phyloP scores from a whole-genome alignment of 2,113 vertebrate genomes.

The Leucopternis melanops region DNA sequence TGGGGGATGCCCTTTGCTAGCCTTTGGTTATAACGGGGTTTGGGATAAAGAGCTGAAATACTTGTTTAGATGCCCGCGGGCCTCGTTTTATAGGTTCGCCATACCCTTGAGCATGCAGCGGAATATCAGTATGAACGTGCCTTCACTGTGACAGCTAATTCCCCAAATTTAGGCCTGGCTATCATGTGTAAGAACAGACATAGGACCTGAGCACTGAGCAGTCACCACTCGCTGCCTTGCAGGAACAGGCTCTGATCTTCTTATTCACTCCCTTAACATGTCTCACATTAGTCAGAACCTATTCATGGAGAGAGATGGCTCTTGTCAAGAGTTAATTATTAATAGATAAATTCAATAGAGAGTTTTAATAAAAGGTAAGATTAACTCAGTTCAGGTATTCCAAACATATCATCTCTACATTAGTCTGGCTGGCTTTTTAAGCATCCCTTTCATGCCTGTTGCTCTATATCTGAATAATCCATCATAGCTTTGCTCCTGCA shows the following conservation, averaged over 20 bases:
- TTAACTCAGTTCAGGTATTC: not conserved
- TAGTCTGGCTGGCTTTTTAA: not conserved
- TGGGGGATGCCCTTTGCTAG: not conserved
- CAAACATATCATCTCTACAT: not conserved
- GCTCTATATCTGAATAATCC: not conserved
- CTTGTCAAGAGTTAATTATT: not conserved
- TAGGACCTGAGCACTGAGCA: not conserved
- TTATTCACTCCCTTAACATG: not conserved
- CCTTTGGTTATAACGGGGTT: not conserved
- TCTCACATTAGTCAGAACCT: not conserved
- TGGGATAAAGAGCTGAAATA: not conserved
- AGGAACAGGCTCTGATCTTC: not conserved
- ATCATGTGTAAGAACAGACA: not conserved
- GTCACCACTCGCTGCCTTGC: not conserved
- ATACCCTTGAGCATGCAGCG: not conserved
- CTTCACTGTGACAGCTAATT: not conserved
- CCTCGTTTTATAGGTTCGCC: rapidly evolving
- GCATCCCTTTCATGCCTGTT: not conserved
- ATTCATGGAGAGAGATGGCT: not conserved
- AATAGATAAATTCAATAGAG: not conserved
- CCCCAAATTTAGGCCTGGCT: not conserved
- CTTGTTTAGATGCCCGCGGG: no score
- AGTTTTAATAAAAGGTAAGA: not conserved
- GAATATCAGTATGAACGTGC: rapidly evolving
- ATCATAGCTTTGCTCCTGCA: not conserved